A percentile compares a stretch with the other conserved stretches of the same genome.
Evolutionary conservation across 2,797 vertebrate genomes (phyloP).

Genomic region (Emys orbicularis): DNA sequence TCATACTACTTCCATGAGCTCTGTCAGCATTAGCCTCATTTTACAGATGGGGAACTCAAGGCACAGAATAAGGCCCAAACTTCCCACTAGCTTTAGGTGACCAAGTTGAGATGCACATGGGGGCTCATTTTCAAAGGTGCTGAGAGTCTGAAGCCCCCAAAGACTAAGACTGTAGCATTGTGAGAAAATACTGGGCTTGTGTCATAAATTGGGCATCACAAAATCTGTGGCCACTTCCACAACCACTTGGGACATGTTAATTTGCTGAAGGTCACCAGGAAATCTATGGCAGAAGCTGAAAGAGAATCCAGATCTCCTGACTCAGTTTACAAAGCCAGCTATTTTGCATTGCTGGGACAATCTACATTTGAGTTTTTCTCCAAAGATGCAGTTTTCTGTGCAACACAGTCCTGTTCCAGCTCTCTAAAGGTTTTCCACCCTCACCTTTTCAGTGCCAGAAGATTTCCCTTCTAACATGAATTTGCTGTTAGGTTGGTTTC

Average conservation of each 20-base stretch:
- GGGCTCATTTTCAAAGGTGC: neutral
- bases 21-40: neutral
- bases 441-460: neutral
- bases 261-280: neutral
- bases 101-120: neutral
- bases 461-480: neutral
- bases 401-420: neutral
- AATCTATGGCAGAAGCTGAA: neutral
- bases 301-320: neutral
- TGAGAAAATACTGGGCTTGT: neutral
- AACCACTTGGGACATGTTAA: rapidly evolving
- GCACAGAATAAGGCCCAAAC: neutral
- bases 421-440: neutral
- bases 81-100: neutral
- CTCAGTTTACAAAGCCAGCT: neutral
- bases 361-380: neutral
- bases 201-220: neutral
- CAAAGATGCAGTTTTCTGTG: neutral
- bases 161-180: neutral
- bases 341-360: neutral
- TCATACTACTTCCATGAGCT: neutral
- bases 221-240: neutral
- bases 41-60: neutral
- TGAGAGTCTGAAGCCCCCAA: neutral
- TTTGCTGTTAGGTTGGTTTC: neutral